Conservation (phyloP, 2,888 invertebrate genomes). For the Pammene fasciana region DNA sequence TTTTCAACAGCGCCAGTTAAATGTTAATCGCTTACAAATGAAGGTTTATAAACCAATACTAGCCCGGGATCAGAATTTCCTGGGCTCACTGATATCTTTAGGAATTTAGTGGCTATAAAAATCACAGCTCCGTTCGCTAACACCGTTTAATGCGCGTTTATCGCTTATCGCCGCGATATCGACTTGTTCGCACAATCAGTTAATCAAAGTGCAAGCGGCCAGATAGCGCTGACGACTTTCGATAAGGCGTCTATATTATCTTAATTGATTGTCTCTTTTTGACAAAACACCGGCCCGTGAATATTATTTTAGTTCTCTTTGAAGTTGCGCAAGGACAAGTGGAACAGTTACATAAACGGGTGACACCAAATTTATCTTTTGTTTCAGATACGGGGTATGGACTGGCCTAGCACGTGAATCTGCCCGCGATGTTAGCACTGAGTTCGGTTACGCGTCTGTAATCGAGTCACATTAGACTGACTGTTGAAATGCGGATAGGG, state of each 20-base stretch:
- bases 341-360: constrained; percentile 30
- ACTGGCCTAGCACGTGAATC: constrained; percentile 48
- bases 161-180: constrained; percentile 75
- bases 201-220: constrained; percentile 81
- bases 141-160: constrained; percentile 76
- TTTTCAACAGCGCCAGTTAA: constrained; percentile 12
- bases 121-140: constrained; percentile 76
- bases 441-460: constrained; percentile 53
- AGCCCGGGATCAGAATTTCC: constrained; percentile 22
- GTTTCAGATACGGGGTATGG: constrained; percentile 71
- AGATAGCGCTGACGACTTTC: constrained; percentile 73
- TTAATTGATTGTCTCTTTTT: constrained; percentile 80
- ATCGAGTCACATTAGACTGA: constrained; percentile 52
- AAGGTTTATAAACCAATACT: constrained; percentile 26
- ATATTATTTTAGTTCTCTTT: constrained; percentile 56
- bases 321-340: constrained; percentile 54
- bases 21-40: constrained; percentile 24
- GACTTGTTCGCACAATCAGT: constrained; percentile 73
- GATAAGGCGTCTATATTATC: constrained; percentile 76
- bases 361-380: constrained; percentile 43
- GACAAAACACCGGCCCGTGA: constrained; percentile 65
- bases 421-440: constrained; percentile 58
- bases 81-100: constrained; percentile 34
- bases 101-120: constrained; percentile 73
- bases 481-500: constrained; percentile 74